These are phyloP conservation scores for Onychomys arenicola DNA, from an alignment of 2,797 vertebrate genomes.

Conservation along the genomic window DNA sequence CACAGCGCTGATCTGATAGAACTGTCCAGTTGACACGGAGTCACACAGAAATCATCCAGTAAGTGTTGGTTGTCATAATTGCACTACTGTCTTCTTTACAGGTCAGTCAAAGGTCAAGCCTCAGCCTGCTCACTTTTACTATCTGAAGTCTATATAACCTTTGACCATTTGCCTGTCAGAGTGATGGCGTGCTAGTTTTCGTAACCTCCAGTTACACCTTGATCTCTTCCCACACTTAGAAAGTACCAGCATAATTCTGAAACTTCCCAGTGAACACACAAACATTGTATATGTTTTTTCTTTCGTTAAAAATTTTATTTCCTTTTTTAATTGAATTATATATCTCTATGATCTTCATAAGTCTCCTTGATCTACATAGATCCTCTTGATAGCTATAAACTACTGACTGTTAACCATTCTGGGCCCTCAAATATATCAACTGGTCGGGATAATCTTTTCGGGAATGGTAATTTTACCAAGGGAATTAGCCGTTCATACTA, in stretches of 20 bases:
- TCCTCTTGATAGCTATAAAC: conserved; percentile 54
- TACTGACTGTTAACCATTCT: conserved; percentile 8
- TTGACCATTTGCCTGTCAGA: conserved; percentile 33
- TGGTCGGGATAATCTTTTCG: conserved; percentile 22
- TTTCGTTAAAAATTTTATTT: conserved; percentile 58
- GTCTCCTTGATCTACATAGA: background rate
- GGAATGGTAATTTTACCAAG: conserved; percentile 40
- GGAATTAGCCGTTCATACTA: conserved; percentile 28
- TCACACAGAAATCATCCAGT: conserved; percentile 7
- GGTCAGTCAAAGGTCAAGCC: conserved; percentile 35
- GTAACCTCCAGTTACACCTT: conserved; percentile 11
- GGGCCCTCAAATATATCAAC: background rate
- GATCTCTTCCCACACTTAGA: conserved; percentile 59
- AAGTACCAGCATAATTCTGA: conserved; percentile 58
- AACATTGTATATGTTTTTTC: background rate
- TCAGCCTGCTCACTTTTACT: background rate
- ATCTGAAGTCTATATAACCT: conserved; percentile 47
- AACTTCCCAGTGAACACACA: conserved; percentile 44
- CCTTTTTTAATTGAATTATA: conserved; percentile 43
- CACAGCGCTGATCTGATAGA: background rate
- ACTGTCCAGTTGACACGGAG: conserved; percentile 12
- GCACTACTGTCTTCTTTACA: conserved; percentile 46
- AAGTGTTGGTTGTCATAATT: conserved; percentile 46
- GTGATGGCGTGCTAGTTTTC: conserved; percentile 20
- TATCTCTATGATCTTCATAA: background rate